A percentile compares a stretch with the other conserved stretches of the same genome.
phyloP scores from a whole-genome alignment of 2,888 invertebrate genomes.

The Trachelus tabidus region DNA sequence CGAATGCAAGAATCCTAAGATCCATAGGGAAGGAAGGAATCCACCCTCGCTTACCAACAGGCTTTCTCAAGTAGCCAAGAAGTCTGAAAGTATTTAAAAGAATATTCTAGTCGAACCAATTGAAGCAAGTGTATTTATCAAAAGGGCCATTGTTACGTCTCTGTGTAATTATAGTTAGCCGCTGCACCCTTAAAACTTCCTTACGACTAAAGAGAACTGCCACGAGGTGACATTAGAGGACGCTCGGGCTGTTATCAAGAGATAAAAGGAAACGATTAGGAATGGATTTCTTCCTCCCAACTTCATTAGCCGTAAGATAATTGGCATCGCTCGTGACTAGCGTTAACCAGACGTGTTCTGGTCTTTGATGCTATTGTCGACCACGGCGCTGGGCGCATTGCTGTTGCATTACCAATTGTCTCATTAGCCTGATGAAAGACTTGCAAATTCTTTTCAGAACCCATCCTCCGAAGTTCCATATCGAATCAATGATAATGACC shows the following conservation, averaged over 20 bases:
- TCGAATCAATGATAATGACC: no score
- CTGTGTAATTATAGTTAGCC: no score
- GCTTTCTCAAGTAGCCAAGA: neutral
- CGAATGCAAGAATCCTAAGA: no score
- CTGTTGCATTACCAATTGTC: slow-evolving; percentile 7
- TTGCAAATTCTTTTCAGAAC: slow-evolving; percentile 11
- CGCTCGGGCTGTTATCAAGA: neutral
- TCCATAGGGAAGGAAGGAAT: neutral
- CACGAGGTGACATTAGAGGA: no score
- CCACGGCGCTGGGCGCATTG: slow-evolving; percentile 6
- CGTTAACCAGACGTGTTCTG: slow-evolving; percentile 22
- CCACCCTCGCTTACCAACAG: neutral
- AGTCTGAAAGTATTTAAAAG: neutral
- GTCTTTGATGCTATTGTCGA: slow-evolving; percentile 31
- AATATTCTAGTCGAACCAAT: neutral
- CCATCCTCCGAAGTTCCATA: no score
- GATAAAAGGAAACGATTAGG: neutral
- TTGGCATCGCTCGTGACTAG: slow-evolving; percentile 30
- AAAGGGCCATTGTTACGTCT: no score
- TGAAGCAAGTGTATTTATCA: neutral
- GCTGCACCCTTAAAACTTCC: no score
- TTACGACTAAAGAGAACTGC: no score
- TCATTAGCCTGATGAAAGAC: slow-evolving; percentile 8
- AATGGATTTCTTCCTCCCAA: slow-evolving; percentile 17
- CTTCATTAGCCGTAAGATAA: slow-evolving; percentile 32